Evolutionary conservation across 2,797 vertebrate genomes (phyloP).

Genomic region (Pangasius djambal): DNA sequence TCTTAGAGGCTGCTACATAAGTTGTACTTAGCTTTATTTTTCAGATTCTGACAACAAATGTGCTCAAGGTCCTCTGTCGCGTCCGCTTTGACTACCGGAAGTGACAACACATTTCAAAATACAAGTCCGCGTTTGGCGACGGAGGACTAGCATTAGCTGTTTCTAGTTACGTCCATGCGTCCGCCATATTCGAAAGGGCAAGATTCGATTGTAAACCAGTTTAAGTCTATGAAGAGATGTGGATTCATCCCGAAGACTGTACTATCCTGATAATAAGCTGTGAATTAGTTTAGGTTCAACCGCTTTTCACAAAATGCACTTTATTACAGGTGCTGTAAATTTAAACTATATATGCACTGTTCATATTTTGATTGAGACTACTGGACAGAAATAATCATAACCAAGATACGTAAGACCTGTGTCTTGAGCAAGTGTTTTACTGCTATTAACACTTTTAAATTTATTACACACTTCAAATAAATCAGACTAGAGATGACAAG

Average conservation of each 20-base stretch:
- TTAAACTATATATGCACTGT: background rate
- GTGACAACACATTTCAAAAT: slow-evolving; percentile 22
- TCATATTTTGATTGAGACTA: background rate
- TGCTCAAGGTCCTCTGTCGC: slow-evolving; percentile 50
- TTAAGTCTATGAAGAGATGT: background rate
- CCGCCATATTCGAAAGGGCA: background rate
- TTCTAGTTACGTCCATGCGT: background rate
- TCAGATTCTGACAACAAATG: slow-evolving; percentile 31
- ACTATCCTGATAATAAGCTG: background rate
- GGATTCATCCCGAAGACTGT: background rate
- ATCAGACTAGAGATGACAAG: background rate
- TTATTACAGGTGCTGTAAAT: background rate
- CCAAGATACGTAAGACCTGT: background rate
- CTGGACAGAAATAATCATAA: background rate
- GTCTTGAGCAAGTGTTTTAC: background rate
- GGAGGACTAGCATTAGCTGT: background rate
- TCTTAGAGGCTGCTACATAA: background rate
- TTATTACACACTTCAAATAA: background rate
- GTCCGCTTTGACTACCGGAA: slow-evolving; percentile 23
- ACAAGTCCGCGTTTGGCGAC: background rate
- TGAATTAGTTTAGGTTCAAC: background rate
- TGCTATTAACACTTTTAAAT: background rate
- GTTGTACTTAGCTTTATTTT: background rate
- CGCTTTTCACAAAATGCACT: background rate
- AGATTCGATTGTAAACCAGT: background rate